Evolutionary conservation across 2,888 invertebrate species (phyloP).

Genomic region (Heteromyza rotundicornis): DNA sequence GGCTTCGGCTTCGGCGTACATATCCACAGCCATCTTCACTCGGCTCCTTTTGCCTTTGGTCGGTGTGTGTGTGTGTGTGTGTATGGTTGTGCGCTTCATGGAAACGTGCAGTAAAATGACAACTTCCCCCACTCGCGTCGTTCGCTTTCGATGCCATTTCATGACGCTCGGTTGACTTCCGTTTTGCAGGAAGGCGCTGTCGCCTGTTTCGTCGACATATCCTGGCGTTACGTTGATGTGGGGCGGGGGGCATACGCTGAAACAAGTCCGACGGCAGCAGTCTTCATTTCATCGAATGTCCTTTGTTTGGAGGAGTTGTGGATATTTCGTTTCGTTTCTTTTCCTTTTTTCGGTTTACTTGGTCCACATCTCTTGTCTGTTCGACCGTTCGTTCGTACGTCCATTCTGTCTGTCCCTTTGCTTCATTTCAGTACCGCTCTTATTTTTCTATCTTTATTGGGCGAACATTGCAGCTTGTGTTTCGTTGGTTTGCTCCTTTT

Average conservation of each 20-base stretch:
- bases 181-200: neutral
- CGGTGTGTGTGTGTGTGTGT: too few species aligned
- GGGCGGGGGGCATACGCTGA: neutral
- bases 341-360: slow-evolving; percentile 13
- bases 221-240: neutral
- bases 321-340: neutral
- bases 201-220: neutral
- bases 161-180: slow-evolving; percentile 9
- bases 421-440: too few species aligned
- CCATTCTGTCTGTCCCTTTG: too few species aligned
- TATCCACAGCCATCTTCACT: neutral
- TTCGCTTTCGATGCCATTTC: neutral
- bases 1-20: neutral
- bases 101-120: too few species aligned
- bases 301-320: neutral
- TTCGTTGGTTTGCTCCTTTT: neutral
- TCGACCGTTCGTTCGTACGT: too few species aligned
- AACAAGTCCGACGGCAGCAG: neutral
- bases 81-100: too few species aligned
- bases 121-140: too few species aligned
- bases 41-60: too few species aligned
- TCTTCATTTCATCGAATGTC: neutral
- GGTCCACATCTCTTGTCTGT: neutral
- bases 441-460: too few species aligned
- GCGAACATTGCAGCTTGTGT: neutral